These are phyloP conservation scores for Caenorhabditis latens DNA, from an alignment of 1,140 invertebrate species.

Conservation along the genomic window DNA sequence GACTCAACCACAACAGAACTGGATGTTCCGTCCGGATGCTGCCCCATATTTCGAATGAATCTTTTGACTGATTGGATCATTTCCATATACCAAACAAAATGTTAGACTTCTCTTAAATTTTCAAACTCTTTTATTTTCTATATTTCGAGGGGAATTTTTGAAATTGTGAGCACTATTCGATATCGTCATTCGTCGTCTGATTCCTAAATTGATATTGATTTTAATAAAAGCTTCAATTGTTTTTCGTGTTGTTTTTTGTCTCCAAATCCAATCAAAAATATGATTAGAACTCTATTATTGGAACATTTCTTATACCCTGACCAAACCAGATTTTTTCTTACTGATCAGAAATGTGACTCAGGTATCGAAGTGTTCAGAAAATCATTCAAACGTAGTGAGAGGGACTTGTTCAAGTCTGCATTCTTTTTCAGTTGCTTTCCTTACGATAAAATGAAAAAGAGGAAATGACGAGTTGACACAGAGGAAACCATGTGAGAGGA, in stretches of 20 bases:
- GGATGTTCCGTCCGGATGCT: conserved; percentile 44
- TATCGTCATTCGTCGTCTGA: conserved; percentile 48
- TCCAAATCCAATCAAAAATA: neutral
- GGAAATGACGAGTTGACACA: too few species aligned
- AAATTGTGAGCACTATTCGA: conserved; percentile 56
- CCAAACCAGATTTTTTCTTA: too few species aligned
- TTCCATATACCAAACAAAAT: neutral
- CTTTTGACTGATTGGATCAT: neutral
- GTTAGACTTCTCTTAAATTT: neutral
- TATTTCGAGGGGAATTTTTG: conserved; percentile 47
- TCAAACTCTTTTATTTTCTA: neutral
- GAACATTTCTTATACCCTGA: too few species aligned
- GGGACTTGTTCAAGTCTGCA: too few species aligned
- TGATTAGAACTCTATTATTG: neutral
- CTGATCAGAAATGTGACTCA: too few species aligned
- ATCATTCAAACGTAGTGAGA: too few species aligned
- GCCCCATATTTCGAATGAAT: conserved; percentile 39
- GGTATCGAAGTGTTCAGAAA: too few species aligned
- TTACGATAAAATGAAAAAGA: too few species aligned
- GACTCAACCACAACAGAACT: conserved; percentile 26
- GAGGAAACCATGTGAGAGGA: too few species aligned
- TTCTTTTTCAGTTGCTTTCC: too few species aligned
- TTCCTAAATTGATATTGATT: conserved; percentile 40
- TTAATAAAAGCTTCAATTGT: conserved; percentile 44
- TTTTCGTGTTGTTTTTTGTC: neutral